Conservation (phyloP, 2,888 invertebrate species). For the Drosophila cyrtoloma region DNA sequence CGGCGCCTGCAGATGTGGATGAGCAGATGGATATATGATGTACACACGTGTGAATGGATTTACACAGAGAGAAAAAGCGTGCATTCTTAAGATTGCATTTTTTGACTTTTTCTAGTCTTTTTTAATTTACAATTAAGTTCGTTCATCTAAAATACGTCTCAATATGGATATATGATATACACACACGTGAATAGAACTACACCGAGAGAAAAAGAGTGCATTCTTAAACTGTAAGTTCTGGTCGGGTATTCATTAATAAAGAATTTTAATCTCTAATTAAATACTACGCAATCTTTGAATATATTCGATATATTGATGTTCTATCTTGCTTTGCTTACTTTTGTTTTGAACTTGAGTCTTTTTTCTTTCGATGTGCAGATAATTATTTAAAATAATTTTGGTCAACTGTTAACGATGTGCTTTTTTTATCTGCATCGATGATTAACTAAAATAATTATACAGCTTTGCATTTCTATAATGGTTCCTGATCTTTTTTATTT, state of each 20-base stretch:
- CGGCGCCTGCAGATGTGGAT: constrained; percentile 86
- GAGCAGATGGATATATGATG: not conserved
- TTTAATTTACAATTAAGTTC: not conserved
- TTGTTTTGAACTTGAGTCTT: not conserved
- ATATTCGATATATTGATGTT: not conserved
- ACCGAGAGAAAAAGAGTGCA: not conserved
- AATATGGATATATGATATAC: not conserved
- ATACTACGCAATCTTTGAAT: not conserved
- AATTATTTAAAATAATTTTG: not conserved
- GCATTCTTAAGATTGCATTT: not conserved
- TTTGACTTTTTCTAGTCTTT: accelerated
- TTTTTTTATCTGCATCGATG: not conserved
- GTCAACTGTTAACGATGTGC: not conserved
- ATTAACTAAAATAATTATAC: not conserved
- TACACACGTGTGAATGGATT: constrained; percentile 9
- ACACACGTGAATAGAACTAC: constrained; percentile 4
- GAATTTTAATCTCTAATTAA: not conserved
- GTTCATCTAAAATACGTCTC: not conserved
- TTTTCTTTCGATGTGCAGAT: not conserved
- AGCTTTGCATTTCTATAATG: not conserved
- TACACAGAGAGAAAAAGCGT: not conserved
- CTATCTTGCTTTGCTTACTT: not conserved
- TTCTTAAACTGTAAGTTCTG: not conserved
- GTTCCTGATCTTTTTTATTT: not conserved
- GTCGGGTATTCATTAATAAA: not conserved